Conservation (phyloP, 2,888 invertebrate genomes). For the Eristalis arbustorum region DNA sequence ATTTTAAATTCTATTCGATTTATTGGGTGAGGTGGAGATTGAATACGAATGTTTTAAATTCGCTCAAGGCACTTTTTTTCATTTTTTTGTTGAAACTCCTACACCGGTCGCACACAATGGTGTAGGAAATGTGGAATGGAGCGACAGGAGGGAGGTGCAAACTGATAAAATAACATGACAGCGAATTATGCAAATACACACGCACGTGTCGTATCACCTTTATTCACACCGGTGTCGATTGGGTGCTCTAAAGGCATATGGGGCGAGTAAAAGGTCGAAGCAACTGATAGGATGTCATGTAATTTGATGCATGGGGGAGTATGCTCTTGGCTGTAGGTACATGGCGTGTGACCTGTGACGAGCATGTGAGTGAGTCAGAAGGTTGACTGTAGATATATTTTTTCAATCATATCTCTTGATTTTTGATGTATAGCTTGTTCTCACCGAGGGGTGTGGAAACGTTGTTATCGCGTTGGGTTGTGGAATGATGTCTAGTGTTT, state of each 20-base stretch:
- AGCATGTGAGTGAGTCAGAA: too few relatives aligned
- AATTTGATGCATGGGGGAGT: not conserved
- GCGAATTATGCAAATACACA: not conserved
- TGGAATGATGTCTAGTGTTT: too few relatives aligned
- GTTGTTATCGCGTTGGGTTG: too few relatives aligned
- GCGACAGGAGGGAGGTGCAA: not conserved
- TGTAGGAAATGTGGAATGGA: not conserved
- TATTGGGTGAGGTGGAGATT: not conserved
- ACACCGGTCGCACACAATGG: not conserved
- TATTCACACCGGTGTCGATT: not conserved
- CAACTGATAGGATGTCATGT: not conserved
- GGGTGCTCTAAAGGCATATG: not conserved
- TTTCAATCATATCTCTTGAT: too few relatives aligned
- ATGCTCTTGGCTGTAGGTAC: not conserved
- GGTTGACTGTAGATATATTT: too few relatives aligned
- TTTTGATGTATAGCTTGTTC: too few relatives aligned
- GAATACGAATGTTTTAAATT: not conserved
- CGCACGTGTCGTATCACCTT: not conserved
- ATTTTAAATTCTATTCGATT: not conserved
- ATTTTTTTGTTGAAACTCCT: not conserved
- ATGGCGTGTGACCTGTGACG: not conserved
- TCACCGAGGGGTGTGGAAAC: too few relatives aligned
- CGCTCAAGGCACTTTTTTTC: not conserved
- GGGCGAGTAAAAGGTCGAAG: not conserved
- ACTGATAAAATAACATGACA: not conserved